Evolutionary conservation across 2,113 vertebrate genomes (phyloP).

Genomic region (Cebidichthys violaceus): DNA sequence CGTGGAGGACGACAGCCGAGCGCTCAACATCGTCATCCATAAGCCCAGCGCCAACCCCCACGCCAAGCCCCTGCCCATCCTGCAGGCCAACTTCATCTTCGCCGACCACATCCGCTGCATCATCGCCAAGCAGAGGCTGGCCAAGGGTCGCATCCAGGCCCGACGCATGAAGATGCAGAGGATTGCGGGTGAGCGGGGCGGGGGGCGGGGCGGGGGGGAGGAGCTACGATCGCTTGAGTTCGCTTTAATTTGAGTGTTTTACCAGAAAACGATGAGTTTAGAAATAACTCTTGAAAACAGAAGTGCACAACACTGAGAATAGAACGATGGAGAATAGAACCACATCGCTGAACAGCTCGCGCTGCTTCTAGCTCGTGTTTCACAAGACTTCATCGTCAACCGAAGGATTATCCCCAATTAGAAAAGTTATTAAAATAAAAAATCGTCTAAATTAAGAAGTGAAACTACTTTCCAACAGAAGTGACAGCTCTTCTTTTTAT

Average conservation of each 20-base stretch:
- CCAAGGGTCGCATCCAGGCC: conserved; percentile 97
- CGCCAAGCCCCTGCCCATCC: conserved; percentile 96
- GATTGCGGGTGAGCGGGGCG: conserved; percentile 88
- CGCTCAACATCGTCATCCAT: conserved; percentile 95
- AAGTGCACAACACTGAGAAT: not conserved
- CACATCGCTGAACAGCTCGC: not conserved
- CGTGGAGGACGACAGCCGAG: conserved; percentile 96
- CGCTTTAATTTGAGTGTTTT: not conserved
- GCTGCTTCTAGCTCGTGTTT: not conserved
- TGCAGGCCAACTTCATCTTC: conserved; percentile 98
- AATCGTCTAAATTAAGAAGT: not conserved
- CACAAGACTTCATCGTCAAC: not conserved
- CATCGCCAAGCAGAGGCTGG: conserved; percentile 97
- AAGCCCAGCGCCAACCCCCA: conserved; percentile 97
- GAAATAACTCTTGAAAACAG: not conserved
- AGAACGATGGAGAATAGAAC: not conserved
- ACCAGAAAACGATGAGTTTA: not conserved
- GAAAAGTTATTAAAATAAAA: not conserved
- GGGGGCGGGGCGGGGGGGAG: too few species aligned
- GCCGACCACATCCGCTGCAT: conserved; percentile 99
- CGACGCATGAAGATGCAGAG: conserved; percentile 98
- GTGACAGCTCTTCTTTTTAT: not conserved
- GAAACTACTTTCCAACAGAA: not conserved
- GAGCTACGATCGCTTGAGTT: too few species aligned
- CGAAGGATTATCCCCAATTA: not conserved